These are phyloP conservation scores for Eupeodes corollae DNA, from an alignment of 1,140 invertebrate genomes.

Conservation along the genomic window DNA sequence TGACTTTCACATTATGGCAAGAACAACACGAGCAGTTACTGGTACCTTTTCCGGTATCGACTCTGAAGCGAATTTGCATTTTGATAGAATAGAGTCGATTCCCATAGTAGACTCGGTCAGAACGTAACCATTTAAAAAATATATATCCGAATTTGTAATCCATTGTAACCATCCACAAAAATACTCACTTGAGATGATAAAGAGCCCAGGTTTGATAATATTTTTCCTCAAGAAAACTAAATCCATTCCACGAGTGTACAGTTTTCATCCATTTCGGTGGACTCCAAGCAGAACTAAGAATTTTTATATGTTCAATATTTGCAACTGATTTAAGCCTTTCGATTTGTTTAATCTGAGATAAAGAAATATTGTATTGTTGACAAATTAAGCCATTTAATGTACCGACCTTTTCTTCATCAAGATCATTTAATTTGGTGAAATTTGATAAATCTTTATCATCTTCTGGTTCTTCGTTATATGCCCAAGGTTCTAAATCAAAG, in stretches of 20 bases:
- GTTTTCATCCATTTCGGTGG: slow-evolving; percentile 91
- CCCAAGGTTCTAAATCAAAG: slow-evolving; percentile 49
- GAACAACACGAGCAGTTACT: too few relatives aligned
- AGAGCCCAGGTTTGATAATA: slow-evolving; percentile 72
- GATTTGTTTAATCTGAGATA: slow-evolving; percentile 15
- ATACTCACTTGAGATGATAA: slow-evolving; percentile 58
- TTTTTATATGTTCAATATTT: slow-evolving; percentile 23
- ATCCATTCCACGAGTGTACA: slow-evolving; percentile 49
- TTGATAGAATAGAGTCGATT: too few relatives aligned
- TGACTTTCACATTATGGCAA: too few relatives aligned
- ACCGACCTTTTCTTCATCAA: slow-evolving; percentile 19
- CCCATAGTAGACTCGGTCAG: too few relatives aligned
- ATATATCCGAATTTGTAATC: too few relatives aligned
- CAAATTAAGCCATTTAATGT: too few relatives aligned
- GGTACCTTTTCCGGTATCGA: too few relatives aligned
- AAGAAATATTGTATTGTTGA: too few relatives aligned
- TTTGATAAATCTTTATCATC: slow-evolving; percentile 52
- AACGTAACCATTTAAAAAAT: too few relatives aligned
- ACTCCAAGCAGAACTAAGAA: slow-evolving; percentile 70
- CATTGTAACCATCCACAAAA: too few relatives aligned
- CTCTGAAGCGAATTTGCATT: too few relatives aligned
- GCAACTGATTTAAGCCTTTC: slow-evolving; percentile 21
- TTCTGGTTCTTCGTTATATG: slow-evolving; percentile 43
- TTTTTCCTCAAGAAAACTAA: slow-evolving; percentile 46
- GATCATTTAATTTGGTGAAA: slow-evolving; percentile 41